A percentile compares a stretch with the other conserved stretches of the same genome.
Conservation (phyloP, 2,888 invertebrate species). For the Thereva unica region DNA sequence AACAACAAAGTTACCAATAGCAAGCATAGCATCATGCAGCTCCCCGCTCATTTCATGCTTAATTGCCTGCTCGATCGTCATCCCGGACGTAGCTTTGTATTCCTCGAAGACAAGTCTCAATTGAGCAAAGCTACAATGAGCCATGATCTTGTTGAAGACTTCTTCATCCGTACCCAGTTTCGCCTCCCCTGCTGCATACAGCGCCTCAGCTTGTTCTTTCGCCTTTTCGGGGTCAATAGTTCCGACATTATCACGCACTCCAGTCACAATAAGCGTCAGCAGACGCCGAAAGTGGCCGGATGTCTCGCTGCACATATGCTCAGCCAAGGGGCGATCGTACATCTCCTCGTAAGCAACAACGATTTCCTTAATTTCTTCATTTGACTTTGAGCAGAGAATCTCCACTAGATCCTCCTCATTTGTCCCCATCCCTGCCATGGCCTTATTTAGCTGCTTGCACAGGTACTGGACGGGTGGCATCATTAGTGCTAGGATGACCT, state of each 20-base stretch:
- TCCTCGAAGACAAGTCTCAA: slow-evolving; percentile 69
- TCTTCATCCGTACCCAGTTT: slow-evolving; percentile 73
- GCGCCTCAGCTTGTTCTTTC: slow-evolving; percentile 69
- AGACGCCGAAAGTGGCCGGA: slow-evolving; percentile 76
- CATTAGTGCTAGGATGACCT: slow-evolving; percentile 72
- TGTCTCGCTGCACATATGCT: slow-evolving; percentile 76
- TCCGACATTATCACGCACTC: slow-evolving; percentile 67
- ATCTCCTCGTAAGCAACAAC: slow-evolving; percentile 66
- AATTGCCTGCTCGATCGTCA: slow-evolving; percentile 71
- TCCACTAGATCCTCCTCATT: slow-evolving; percentile 74
- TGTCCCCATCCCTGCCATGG: slow-evolving; percentile 75
- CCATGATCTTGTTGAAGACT: slow-evolving; percentile 69
- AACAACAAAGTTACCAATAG: slow-evolving; percentile 62
- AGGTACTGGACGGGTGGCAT: slow-evolving; percentile 69
- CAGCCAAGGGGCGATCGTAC: slow-evolving; percentile 69
- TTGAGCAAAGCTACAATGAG: slow-evolving; percentile 73
- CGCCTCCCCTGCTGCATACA: slow-evolving; percentile 70
- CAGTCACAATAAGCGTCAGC: slow-evolving; percentile 70
- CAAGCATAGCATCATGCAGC: slow-evolving; percentile 66
- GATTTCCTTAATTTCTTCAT: slow-evolving; percentile 67
- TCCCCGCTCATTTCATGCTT: slow-evolving; percentile 68
- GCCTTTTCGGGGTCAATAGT: slow-evolving; percentile 67
- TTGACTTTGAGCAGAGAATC: slow-evolving; percentile 71
- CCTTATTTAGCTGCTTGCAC: slow-evolving; percentile 71
- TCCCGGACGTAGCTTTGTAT: slow-evolving; percentile 70